Conservation (phyloP, 2,888 invertebrate species). For the Thereva unica region DNA sequence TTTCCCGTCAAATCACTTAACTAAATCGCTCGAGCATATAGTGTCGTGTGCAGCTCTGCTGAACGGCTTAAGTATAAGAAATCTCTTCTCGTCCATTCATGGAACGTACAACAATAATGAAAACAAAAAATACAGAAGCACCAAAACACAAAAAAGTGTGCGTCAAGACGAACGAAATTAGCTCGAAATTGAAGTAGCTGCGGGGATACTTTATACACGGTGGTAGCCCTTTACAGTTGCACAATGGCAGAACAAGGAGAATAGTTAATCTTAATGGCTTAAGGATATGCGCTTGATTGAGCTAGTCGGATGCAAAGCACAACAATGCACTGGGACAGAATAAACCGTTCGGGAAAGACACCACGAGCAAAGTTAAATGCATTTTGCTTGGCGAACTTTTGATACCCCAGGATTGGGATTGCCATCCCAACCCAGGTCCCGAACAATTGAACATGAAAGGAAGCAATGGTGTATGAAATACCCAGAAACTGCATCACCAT, state of each 20-base stretch:
- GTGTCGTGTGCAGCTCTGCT: too few relatives aligned
- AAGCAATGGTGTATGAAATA: constrained; percentile 22
- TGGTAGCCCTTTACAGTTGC: not conserved
- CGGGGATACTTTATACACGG: not conserved
- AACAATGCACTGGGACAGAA: constrained; percentile 10
- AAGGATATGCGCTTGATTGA: constrained; percentile 32
- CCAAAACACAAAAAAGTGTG: too few relatives aligned
- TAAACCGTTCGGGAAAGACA: not conserved
- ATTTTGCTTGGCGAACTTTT: constrained; percentile 3
- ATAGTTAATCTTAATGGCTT: constrained; percentile 31
- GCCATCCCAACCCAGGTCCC: constrained; percentile 6
- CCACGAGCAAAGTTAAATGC: constrained; percentile 13
- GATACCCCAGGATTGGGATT: constrained; percentile 7
- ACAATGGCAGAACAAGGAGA: constrained; percentile 27
- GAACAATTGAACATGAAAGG: constrained; percentile 26
- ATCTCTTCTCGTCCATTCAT: too few relatives aligned
- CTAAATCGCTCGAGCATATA: too few relatives aligned
- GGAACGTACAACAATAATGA: too few relatives aligned
- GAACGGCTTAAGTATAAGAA: too few relatives aligned
- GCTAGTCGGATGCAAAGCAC: constrained; percentile 14
- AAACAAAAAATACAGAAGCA: too few relatives aligned
- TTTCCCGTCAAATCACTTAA: too few relatives aligned
- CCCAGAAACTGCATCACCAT: constrained; percentile 7
- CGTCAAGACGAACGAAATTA: too few relatives aligned
- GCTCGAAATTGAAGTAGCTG: not conserved